phyloP scores from a whole-genome alignment of 2,113 vertebrate genomes.

The Ondatra zibethicus region DNA sequence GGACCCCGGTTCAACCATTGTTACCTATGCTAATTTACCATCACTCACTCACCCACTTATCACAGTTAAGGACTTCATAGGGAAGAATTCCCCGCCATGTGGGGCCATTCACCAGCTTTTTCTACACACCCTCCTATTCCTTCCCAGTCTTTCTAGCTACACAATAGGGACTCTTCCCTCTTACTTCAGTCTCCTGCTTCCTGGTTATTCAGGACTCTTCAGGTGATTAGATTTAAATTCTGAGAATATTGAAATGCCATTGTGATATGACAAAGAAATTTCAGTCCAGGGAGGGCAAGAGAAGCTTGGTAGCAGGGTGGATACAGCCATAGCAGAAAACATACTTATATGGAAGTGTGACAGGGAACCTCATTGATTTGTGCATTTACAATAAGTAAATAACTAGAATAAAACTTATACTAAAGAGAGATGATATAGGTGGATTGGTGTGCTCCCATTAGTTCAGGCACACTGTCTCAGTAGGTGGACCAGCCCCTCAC shows the following conservation, averaged over 20 bases:
- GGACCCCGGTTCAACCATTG: background rate
- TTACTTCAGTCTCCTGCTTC: background rate
- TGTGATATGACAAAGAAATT: background rate
- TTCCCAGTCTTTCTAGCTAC: background rate
- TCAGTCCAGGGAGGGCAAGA: background rate
- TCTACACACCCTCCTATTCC: fast-evolving
- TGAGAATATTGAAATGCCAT: background rate
- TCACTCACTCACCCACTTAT: background rate
- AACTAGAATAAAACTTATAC: background rate
- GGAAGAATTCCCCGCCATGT: background rate
- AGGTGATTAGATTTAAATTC: background rate
- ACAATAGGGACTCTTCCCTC: background rate
- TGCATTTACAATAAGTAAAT: background rate
- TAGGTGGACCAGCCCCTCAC: too few relatives aligned
- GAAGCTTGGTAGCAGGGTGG: background rate
- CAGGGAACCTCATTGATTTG: background rate
- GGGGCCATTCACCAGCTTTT: fast-evolving
- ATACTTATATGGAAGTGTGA: too few relatives aligned
- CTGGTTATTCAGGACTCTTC: too few relatives aligned
- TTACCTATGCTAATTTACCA: background rate
- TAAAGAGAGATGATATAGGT: constrained; percentile 38
- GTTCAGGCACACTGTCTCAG: too few relatives aligned
- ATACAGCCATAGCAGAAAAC: background rate
- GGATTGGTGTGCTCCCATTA: too few relatives aligned
- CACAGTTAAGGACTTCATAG: background rate